phyloP scores from a whole-genome alignment of 92 coral and sea anemone genomes.

The Pocillopora grandis region DNA sequence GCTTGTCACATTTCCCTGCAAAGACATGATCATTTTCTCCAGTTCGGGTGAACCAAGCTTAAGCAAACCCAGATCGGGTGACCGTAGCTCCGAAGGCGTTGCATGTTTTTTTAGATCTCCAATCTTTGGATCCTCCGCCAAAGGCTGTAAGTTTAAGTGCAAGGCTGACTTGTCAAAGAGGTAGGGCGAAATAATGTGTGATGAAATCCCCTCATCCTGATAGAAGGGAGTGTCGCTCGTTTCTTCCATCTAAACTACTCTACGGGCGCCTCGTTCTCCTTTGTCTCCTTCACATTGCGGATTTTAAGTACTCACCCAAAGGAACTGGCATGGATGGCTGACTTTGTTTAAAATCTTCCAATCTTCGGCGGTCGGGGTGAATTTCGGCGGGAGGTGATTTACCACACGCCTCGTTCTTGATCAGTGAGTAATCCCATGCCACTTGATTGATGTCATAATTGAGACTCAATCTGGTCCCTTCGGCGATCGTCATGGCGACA shows the following conservation, averaged over 20 bases:
- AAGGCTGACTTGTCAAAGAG: conserved; percentile 85
- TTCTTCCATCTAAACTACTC: conserved; percentile 92
- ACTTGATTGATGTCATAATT: conserved; percentile 58
- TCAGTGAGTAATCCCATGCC: conserved; percentile 68
- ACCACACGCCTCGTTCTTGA: conserved; percentile 39
- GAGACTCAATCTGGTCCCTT: conserved; percentile 48
- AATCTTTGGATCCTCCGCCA: conserved; percentile 80
- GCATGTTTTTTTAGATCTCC: conserved; percentile 88
- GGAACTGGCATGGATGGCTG: conserved; percentile 38
- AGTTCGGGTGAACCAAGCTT: conserved; percentile 98
- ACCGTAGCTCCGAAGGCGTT: conserved; percentile 89
- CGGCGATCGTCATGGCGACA: conserved; percentile 55
- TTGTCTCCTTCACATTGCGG: conserved; percentile 42
- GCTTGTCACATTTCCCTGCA: conserved; percentile 85
- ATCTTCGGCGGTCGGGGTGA: conserved; percentile 30
- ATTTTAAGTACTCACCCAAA: conserved; percentile 19
- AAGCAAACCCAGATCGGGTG: conserved; percentile 97
- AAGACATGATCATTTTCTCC: conserved; percentile 97
- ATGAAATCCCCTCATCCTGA: conserved; percentile 91
- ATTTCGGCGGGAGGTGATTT: conserved; percentile 43
- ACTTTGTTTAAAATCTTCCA: conserved; percentile 27
- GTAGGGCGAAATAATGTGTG: conserved; percentile 91
- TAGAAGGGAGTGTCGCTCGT: conserved; percentile 91
- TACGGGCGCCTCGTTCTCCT: conserved; percentile 44
- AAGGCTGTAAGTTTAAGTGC: conserved; percentile 87